Percentiles rank a stretch among this genome's conserved stretches.
Conservation (phyloP, 2,113 vertebrate genomes). For the Channa maculata region DNA sequence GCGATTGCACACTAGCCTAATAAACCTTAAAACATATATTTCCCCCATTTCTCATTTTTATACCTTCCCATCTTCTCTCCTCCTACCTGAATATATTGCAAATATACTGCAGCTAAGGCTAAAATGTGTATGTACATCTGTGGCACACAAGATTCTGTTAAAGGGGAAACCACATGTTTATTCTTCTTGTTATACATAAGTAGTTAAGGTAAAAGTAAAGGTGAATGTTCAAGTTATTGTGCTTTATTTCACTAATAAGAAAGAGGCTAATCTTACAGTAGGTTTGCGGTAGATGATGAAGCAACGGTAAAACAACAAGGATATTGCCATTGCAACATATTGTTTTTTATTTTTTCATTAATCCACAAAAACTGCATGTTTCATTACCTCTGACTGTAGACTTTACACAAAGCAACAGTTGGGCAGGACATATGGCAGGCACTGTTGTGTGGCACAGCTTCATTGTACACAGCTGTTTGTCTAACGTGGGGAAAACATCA, state of each 20-base stretch:
- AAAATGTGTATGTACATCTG: conserved; percentile 1
- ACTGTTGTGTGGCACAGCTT: conserved; percentile 64
- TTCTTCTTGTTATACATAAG: background rate
- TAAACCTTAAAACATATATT: conserved; percentile 63
- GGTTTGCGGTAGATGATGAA: background rate
- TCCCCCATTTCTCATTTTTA: background rate
- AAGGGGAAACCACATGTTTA: background rate
- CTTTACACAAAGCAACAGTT: conserved; percentile 70
- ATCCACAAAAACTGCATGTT: conserved; percentile 30
- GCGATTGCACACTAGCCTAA: conserved; percentile 62
- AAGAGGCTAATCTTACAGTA: background rate
- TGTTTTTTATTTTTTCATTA: conserved; percentile 23
- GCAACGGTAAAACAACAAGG: background rate
- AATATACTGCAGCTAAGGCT: background rate
- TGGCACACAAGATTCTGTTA: background rate
- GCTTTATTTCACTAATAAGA: background rate
- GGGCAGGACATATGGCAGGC: conserved; percentile 72
- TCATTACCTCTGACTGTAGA: conserved; percentile 57
- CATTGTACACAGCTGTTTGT: conserved; percentile 75
- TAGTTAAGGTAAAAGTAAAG: background rate
- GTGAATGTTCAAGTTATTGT: background rate
- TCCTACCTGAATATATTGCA: conserved; percentile 17
- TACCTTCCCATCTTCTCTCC: conserved; percentile 19
- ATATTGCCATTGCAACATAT: background rate
- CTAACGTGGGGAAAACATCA: conserved; percentile 32